Base-by-base conservation (phyloP, 2,113 vertebrate species). In the Falco punctatus region DNA sequence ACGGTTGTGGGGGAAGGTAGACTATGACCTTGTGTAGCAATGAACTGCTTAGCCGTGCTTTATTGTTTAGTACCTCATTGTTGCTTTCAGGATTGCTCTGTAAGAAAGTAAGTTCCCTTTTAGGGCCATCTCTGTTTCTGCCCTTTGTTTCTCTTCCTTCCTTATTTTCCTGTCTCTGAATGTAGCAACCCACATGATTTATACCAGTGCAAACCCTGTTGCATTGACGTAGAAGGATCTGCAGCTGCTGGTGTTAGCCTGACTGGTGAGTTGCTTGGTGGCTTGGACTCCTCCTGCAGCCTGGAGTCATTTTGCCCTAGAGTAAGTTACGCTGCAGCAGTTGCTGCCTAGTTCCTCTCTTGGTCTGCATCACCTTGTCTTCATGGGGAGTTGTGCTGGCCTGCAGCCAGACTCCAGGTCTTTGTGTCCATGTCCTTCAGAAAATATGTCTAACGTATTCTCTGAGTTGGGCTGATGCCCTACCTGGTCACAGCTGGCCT, bases 131-230 rank as follows among this genome's bases (percentile, higher is more conserved):
- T 83, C 87, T 94, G 75, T 86, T 96, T 93, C 94, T 97, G 75
- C 72, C 59, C 55, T 93, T 96, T 95, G 82, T 95, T 90, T 92
- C 92, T 90, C 64, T 95, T 96, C 92, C 93, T 92, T 93, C 92
- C 92, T 55, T 90, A 22, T 92, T 90, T 94, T 93, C 93, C 93
- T 93, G 94, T 75, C 74, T 79, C 73, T 87, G 92, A 75, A 57
- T 33, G 46, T 75, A 65, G 62, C 1, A 0, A 48, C 0, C 0
- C 10, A 4, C 44, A 1, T 75, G 42, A 91, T 88, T 96, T 93
- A 70, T 77, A 52, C 44, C 69, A 12, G n/a, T 14, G 33, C 71
- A 82, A 82, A 33, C 44, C 62, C 75, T 49, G 44, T 72, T 59
- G 91, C 70, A 11, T 10, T 89, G 91, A 94, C 13, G 8, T 52